Evolutionary conservation across 2,113 vertebrate genomes (phyloP).

Genomic region (Stomatorhinus ivindoensis): DNA sequence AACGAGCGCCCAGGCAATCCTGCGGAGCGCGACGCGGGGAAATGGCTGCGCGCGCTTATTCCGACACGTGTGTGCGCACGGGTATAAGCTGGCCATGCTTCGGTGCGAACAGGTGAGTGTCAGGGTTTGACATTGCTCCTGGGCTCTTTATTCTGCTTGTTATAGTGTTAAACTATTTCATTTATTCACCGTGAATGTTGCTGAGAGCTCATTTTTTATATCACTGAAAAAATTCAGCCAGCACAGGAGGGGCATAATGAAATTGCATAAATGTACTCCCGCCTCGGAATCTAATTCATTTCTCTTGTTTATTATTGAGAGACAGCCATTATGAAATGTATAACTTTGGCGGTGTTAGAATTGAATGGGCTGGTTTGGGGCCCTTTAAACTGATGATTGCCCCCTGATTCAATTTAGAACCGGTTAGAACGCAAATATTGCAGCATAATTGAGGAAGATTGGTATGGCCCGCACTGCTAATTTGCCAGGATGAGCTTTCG

Average conservation of each 20-base stretch:
- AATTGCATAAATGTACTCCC: slow-evolving; percentile 74
- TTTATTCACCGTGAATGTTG: slow-evolving; percentile 70
- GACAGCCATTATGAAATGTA: slow-evolving; percentile 74
- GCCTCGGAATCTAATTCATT: slow-evolving; percentile 77
- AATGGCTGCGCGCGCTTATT: background rate
- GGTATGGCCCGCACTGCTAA: slow-evolving; percentile 48
- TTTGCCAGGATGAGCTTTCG: slow-evolving; percentile 29
- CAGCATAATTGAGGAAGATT: slow-evolving; percentile 61
- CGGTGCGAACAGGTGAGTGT: slow-evolving; percentile 27
- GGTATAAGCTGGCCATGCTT: background rate
- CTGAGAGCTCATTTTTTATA: slow-evolving; percentile 72
- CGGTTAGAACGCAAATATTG: slow-evolving; percentile 61
- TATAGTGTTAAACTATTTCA: slow-evolving; percentile 75
- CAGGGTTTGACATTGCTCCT: slow-evolving; percentile 60
- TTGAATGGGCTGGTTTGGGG: slow-evolving; percentile 61
- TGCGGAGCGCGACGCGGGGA: background rate
- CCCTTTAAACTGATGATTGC: slow-evolving; percentile 63
- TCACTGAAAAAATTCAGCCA: slow-evolving; percentile 65
- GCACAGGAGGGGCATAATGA: slow-evolving; percentile 73
- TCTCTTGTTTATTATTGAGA: slow-evolving; percentile 76
- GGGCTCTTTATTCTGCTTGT: slow-evolving; percentile 56
- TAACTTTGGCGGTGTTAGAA: slow-evolving; percentile 60
- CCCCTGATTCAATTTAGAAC: slow-evolving; percentile 68
- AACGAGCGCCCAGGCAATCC: slow-evolving; percentile 3
- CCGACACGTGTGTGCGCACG: background rate